phyloP scores from a whole-genome alignment of 2,113 vertebrate genomes.

The Syngnathus floridae region DNA sequence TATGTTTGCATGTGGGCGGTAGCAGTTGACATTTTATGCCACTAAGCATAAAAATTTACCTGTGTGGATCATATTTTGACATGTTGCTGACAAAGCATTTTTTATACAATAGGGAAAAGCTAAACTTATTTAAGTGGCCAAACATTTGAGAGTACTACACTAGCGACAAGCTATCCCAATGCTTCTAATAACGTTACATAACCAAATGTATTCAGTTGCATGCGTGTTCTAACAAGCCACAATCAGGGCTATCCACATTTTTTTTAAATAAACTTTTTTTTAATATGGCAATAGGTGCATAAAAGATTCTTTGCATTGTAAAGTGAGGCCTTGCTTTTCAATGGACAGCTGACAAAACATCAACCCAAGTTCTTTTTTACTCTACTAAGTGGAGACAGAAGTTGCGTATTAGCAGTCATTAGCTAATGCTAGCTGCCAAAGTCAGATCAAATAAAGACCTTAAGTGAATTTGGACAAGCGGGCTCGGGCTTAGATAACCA shows the following conservation, averaged over 20 bases:
- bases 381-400: not conserved
- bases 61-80: not conserved
- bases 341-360: no score
- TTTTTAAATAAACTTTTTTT: not conserved
- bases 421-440: not conserved
- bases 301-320: no score
- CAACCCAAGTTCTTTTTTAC: not conserved
- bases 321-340: not conserved
- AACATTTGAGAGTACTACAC: not conserved
- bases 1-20: conserved; percentile 9
- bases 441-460: not conserved
- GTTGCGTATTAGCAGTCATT: not conserved
- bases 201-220: not conserved
- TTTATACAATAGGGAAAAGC: not conserved
- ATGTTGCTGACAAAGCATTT: not conserved
- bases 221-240: not conserved
- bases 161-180: not conserved
- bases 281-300: not conserved
- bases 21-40: not conserved
- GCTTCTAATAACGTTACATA: not conserved
- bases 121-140: not conserved
- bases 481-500: not conserved
- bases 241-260: not conserved
- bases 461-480: no score
- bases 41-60: conserved; percentile 8